phyloP scores from a whole-genome alignment of 2,797 vertebrate genomes.

The Amblyraja radiata region DNA sequence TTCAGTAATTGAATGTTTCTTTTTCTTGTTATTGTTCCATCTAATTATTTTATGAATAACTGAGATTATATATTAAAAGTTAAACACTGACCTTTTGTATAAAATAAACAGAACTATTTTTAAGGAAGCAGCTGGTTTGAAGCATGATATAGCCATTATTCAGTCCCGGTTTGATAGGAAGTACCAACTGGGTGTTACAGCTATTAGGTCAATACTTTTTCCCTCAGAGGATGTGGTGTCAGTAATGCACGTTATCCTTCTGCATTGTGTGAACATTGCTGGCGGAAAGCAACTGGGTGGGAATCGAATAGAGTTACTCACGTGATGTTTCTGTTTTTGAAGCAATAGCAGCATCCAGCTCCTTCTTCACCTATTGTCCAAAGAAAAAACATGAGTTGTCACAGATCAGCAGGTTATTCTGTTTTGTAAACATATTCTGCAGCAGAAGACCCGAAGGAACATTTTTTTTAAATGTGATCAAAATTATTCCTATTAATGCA shows the following conservation, averaged over 20 bases:
- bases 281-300: background rate
- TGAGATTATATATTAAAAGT: background rate
- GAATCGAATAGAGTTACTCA: conserved; percentile 51
- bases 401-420: background rate
- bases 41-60: background rate
- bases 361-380: conserved; percentile 75
- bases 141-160: background rate
- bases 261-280: background rate
- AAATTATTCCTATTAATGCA: background rate
- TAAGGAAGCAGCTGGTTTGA: background rate
- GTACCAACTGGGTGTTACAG: background rate
- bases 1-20: background rate
- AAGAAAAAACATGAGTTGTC: background rate
- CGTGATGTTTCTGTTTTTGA: conserved; percentile 86
- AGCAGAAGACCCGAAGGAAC: background rate
- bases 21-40: background rate
- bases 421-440: background rate
- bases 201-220: background rate
- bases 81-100: background rate
- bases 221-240: background rate
- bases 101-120: conserved; percentile 16
- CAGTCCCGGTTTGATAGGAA: background rate
- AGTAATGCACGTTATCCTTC: background rate
- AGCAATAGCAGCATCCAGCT: conserved; percentile 85
- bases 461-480: background rate